phyloP scores from a whole-genome alignment of 2,113 vertebrate species.

The Colinus virginianus region DNA sequence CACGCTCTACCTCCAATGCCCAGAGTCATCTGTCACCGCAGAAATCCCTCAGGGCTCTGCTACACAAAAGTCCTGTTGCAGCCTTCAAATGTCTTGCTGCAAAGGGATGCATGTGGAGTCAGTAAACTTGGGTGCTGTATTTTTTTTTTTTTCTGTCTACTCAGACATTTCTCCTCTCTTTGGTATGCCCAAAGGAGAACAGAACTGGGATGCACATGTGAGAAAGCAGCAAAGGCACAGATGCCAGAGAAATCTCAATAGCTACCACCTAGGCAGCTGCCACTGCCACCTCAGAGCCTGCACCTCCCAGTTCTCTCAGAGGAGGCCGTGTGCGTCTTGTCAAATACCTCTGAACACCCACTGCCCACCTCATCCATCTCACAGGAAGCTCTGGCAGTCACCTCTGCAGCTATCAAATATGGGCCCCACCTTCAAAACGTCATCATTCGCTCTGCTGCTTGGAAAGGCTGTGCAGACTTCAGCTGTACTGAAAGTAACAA shows the following conservation, averaged over 20 bases:
- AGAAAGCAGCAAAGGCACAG: background rate
- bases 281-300: background rate
- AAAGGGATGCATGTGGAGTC: background rate
- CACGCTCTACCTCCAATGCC: background rate
- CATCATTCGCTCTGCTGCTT: background rate
- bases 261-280: background rate
- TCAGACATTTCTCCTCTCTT: background rate
- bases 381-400: background rate
- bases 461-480: background rate
- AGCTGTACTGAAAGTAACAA: background rate
- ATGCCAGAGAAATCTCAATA: background rate
- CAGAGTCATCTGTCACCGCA: background rate
- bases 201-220: accelerated
- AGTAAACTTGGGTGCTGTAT: background rate
- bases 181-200: background rate
- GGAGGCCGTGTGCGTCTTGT: accelerated
- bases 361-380: background rate
- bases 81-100: accelerated
- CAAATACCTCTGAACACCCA: background rate
- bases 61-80: background rate
- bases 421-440: background rate
- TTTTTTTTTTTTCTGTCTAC: too few relatives aligned
- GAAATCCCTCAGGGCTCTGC: background rate
- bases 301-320: accelerated
- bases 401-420: background rate